Conservation (phyloP, 2,888 invertebrate genomes). For the Axea sp. region DNA sequence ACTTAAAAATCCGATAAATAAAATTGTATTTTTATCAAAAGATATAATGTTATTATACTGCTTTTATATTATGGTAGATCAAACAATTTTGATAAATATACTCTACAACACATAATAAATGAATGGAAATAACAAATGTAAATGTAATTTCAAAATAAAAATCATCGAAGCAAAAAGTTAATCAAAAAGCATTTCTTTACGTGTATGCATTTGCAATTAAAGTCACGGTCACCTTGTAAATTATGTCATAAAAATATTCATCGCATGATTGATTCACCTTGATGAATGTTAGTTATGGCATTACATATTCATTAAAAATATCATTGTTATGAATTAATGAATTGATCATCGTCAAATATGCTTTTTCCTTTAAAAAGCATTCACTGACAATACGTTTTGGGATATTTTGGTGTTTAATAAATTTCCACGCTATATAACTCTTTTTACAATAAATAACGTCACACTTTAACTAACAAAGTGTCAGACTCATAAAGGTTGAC, state of each 20-base stretch:
- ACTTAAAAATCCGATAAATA: too few species aligned
- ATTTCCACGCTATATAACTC: too few species aligned
- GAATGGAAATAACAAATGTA: slow-evolving; percentile 12
- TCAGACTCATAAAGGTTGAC: slow-evolving; percentile 4
- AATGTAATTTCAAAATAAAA: slow-evolving; percentile 1
- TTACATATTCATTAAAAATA: too few species aligned
- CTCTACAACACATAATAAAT: too few species aligned
- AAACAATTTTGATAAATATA: too few species aligned
- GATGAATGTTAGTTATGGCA: slow-evolving; percentile 37
- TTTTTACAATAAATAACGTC: slow-evolving; percentile 31
- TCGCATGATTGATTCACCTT: slow-evolving; percentile 9
- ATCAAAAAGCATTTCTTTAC: slow-evolving; percentile 16
- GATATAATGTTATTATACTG: too few species aligned
- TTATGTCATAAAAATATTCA: slow-evolving; percentile 3
- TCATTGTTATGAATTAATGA: slow-evolving; percentile 2
- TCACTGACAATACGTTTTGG: too few species aligned
- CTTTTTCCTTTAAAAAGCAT: too few species aligned
- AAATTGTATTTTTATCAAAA: too few species aligned
- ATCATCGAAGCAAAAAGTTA: slow-evolving; percentile 1
- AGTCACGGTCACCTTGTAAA: slow-evolving; percentile 20
- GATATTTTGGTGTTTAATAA: too few species aligned
- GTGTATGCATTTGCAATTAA: neutral
- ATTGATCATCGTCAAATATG: too few species aligned
- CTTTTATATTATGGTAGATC: too few species aligned
- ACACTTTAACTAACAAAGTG: slow-evolving; percentile 35